A percentile compares a stretch with the other conserved stretches of the same genome.
These are phyloP conservation scores for Rousettus madagascariensis DNA, from an alignment of 2,797 vertebrate genomes.

Conservation along the genomic window DNA sequence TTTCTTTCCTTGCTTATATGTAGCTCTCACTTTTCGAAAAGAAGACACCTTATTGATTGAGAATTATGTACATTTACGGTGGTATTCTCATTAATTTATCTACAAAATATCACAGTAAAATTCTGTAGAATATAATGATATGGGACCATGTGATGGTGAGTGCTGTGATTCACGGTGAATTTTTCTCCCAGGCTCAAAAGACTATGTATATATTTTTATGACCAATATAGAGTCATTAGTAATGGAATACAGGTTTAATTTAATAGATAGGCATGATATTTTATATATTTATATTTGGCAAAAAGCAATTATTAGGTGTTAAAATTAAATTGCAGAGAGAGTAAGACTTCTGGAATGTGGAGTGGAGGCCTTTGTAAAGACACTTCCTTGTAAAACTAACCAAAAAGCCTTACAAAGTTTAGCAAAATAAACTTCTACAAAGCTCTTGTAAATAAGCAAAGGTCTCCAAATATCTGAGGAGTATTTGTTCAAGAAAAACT, in stretches of 20 bases:
- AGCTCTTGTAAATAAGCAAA: background rate
- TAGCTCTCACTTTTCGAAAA: background rate
- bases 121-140: background rate
- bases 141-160: background rate
- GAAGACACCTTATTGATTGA: background rate
- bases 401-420: background rate
- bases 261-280: background rate
- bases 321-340: background rate
- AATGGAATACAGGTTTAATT: background rate
- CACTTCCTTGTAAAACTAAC: background rate
- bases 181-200: background rate
- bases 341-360: background rate
- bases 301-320: background rate
- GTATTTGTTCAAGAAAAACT: background rate
- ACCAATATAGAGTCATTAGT: background rate
- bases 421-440: background rate
- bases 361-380: background rate
- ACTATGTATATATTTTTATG: background rate
- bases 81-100: background rate
- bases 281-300: background rate
- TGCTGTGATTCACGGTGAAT: background rate
- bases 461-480: background rate
- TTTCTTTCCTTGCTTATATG: background rate
- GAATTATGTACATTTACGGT: background rate
- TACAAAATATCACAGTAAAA: background rate